Evolutionary conservation across 1,140 invertebrate species (phyloP), one percentile per base, ranked within the genome.

Genomic region (Pygmarrhopalites habei): DNA sequence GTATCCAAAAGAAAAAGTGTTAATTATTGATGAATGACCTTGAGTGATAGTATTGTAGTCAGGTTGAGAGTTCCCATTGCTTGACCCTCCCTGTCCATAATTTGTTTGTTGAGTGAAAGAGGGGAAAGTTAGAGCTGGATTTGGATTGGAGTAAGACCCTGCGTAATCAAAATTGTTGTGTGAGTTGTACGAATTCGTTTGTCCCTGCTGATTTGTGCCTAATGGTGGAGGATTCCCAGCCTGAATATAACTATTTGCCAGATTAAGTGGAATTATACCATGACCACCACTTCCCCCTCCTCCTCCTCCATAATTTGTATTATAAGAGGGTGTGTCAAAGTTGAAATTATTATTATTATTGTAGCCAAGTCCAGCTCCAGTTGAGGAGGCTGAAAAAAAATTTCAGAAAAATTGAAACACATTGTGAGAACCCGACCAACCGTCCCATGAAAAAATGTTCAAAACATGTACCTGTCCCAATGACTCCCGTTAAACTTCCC

Each of bases 1-100:
- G n/a, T n/a, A n/a, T n/a, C 60, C 1, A 67, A 30, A 14, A 67
- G 49, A n/a, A n/a, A n/a, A n/a, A n/a, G n/a, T n/a, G n/a, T n/a
- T n/a, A n/a, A n/a, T n/a, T n/a, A n/a, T n/a, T n/a, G n/a, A 49
- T 67, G 66, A 39, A 67, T 67, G n/a, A 1, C 66, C 66, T 49
- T 61, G 58, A 2, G 57, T 64, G 7, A 67, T 67, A 1, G 66
- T 67, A 26, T 67, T 67, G 30, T 67, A 67, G 21, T 35, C n/a
- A 1, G 59, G 53, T 35, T 35, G 32, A n/a, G n/a, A n/a, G 21
- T 7, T 19, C 28, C 7, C 12, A 55, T 55, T 55, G 25, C 19
- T 49, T 10, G 10, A 49, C 10, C 29, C 46, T 25, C 30, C 46
- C 29, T 19, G 30, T 5, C 60, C 49, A n/a, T n/a, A n/a, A n/a